phyloP scores from a whole-genome alignment of 2,113 vertebrate species.

The Chunga burmeisteri region DNA sequence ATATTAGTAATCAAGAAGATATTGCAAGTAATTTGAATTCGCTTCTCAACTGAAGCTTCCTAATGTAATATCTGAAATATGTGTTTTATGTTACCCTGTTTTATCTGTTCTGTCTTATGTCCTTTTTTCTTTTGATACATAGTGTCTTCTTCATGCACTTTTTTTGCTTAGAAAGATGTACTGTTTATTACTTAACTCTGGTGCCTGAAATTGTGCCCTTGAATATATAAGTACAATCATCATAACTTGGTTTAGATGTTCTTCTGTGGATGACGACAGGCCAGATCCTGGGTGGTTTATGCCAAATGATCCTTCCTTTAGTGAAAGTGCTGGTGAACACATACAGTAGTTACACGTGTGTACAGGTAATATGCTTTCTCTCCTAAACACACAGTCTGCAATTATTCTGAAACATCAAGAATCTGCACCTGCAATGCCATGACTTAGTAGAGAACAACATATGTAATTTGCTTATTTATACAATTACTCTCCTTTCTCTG shows the following conservation, averaged over 20 bases:
- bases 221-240: background rate
- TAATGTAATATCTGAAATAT: background rate
- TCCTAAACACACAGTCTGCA: background rate
- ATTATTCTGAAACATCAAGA: background rate
- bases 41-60: background rate
- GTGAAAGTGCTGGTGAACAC: background rate
- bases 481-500: background rate
- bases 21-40: background rate
- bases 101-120: background rate
- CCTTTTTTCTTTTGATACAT: background rate
- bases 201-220: background rate
- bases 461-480: background rate
- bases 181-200: background rate
- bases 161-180: background rate
- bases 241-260: background rate
- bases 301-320: background rate
- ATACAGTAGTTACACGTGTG: accelerated
- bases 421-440: background rate
- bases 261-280: background rate
- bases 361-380: background rate
- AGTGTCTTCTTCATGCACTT: background rate
- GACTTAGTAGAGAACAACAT: background rate
- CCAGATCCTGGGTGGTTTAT: background rate
- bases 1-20: background rate
- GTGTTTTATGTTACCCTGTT: background rate